phyloP scores from a whole-genome alignment of 1,140 invertebrate genomes.

The Zaprionus capensis region DNA sequence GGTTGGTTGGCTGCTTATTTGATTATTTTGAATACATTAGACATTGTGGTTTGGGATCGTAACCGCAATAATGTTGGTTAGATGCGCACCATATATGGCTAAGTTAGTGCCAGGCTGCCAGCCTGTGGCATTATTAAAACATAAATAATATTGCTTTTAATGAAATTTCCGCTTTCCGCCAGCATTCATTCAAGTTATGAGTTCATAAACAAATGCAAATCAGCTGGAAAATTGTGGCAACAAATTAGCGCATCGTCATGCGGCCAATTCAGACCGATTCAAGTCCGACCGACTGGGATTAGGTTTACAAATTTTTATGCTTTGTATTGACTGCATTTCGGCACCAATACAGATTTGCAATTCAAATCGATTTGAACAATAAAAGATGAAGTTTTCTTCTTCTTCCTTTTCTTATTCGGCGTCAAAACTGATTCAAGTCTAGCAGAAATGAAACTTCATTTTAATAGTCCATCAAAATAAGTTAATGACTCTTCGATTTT shows the following conservation, averaged over 20 bases:
- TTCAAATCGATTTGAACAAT: constrained; percentile 57
- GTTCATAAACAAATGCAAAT: constrained; percentile 80
- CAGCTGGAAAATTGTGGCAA: constrained; percentile 73
- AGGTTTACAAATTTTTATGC: constrained; percentile 69
- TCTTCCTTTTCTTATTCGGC: constrained; percentile 38
- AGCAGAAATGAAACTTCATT: constrained; percentile 53
- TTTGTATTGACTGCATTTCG: constrained; percentile 70
- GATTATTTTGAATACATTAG: constrained; percentile 75
- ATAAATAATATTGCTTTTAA: constrained; percentile 74
- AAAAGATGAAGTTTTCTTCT: constrained; percentile 27
- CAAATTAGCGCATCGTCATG: constrained; percentile 76
- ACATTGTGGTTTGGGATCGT: constrained; percentile 35
- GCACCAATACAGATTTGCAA: constrained; percentile 63
- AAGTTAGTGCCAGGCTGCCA: not conserved
- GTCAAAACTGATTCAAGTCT: constrained; percentile 55
- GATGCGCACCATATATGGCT: constrained; percentile 51
- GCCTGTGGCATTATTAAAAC: constrained; percentile 70
- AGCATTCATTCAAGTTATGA: constrained; percentile 52
- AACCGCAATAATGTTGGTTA: constrained; percentile 2
- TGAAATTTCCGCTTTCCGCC: constrained; percentile 69
- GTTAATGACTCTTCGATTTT: constrained; percentile 65
- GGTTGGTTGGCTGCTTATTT: constrained; percentile 54
- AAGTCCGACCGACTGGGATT: constrained; percentile 28
- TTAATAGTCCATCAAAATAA: constrained; percentile 79
- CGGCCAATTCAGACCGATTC: constrained; percentile 32